These are phyloP conservation scores for Neodiprion fabricii DNA, from an alignment of 1,140 invertebrate species.

Conservation along the genomic window DNA sequence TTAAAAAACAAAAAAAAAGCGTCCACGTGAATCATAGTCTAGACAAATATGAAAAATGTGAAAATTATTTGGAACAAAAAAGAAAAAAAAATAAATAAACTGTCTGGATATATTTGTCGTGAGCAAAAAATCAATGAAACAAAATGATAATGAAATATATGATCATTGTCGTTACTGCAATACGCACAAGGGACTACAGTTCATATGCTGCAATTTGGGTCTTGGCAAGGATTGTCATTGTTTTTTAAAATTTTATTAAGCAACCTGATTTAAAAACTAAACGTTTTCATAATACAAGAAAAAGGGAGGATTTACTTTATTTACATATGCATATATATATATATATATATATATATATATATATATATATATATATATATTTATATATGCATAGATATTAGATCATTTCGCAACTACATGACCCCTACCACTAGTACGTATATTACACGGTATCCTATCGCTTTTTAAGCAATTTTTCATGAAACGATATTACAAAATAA, in stretches of 20 bases:
- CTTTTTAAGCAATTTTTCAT: too few species aligned
- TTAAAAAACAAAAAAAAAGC: conserved; percentile 4
- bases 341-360: too few species aligned
- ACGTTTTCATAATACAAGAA: not conserved
- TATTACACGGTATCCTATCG: too few species aligned
- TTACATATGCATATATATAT: too few species aligned
- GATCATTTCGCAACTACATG: not conserved
- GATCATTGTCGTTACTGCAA: not conserved
- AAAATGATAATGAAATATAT: not conserved
- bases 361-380: too few species aligned
- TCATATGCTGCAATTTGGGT: not conserved
- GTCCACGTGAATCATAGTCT: not conserved
- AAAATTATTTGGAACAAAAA: not conserved
- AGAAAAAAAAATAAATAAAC: not conserved
- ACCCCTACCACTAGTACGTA: too few species aligned
- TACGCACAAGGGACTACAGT: not conserved
- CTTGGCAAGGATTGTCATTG: not conserved
- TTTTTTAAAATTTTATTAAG: conserved; percentile 12
- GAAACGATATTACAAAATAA: too few species aligned
- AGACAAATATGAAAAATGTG: not conserved
- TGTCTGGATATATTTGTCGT: not conserved
- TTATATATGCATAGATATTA: not conserved
- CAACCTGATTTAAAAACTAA: conserved; percentile 9
- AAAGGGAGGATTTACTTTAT: not conserved
- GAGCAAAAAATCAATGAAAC: not conserved